Conservation (phyloP, 2,113 vertebrate species). For the Nettapus auritus region DNA sequence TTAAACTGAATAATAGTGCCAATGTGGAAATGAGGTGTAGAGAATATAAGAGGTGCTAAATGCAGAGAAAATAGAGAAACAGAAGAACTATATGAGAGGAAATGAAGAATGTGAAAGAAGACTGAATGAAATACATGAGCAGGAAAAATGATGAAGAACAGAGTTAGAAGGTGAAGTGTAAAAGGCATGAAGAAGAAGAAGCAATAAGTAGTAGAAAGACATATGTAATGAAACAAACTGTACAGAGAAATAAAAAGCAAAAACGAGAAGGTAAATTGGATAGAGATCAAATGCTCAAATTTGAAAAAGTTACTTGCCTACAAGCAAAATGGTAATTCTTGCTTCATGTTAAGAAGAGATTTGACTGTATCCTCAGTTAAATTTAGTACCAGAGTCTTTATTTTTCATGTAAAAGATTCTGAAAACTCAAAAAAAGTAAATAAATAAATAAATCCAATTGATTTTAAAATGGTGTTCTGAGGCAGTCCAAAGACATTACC, state of each 20-base stretch:
- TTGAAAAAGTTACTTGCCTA: not conserved
- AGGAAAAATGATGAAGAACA: not conserved
- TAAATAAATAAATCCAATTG: not conserved
- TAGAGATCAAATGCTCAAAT: not conserved
- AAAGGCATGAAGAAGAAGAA: not conserved
- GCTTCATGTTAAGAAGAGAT: not conserved
- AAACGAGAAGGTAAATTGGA: not conserved
- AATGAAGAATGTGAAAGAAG: not conserved
- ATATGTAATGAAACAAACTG: not conserved
- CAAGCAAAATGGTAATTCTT: not conserved
- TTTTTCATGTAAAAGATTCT: not conserved
- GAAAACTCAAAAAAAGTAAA: not conserved
- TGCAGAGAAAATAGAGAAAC: not conserved
- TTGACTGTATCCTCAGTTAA: not conserved
- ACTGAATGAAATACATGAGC: not conserved
- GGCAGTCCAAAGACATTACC: not conserved
- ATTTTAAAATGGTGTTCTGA: not conserved
- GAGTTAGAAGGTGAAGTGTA: not conserved
- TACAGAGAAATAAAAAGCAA: not conserved
- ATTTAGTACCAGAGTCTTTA: not conserved
- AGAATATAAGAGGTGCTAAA: not conserved
- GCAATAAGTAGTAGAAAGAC: not conserved
- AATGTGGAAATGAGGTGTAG: not conserved
- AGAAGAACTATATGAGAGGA: not conserved
- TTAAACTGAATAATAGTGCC: not conserved